These are phyloP conservation scores for Lasiurus borealis DNA, from an alignment of 2,113 vertebrate species.

Conservation along the genomic window DNA sequence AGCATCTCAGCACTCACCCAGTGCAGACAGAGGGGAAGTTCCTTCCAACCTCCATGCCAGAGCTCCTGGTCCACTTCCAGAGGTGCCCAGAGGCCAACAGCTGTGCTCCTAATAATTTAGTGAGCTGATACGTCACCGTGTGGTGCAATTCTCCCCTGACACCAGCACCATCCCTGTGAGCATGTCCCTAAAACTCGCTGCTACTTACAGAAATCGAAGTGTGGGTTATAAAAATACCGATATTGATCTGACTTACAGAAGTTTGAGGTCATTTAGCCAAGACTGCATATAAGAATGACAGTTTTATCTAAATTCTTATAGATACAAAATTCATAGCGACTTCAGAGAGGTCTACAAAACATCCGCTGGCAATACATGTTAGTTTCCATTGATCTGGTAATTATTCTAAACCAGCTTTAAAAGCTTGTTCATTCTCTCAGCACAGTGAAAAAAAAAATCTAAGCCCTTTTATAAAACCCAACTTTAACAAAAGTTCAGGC, in stretches of 20 bases:
- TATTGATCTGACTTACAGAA: background rate
- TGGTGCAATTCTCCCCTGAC: background rate
- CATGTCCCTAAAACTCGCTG: background rate
- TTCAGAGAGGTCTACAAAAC: background rate
- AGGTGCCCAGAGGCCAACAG: background rate
- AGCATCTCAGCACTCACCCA: background rate
- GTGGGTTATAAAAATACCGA: background rate
- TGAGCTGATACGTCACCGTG: background rate
- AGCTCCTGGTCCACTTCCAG: background rate
- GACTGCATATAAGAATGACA: background rate
- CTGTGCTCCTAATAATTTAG: background rate
- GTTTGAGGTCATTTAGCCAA: background rate
- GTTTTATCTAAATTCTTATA: background rate
- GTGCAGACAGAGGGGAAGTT: background rate
- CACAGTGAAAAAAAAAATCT: background rate
- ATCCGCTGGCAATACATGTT: background rate
- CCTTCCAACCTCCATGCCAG: background rate
- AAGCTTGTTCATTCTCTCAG: background rate
- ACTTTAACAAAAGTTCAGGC: constrained; percentile 35
- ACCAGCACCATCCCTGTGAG: background rate
- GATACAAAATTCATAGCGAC: background rate
- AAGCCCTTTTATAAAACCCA: constrained; percentile 11
- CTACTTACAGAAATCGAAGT: background rate
- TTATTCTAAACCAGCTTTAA: constrained; percentile 5
- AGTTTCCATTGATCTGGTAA: constrained; percentile 12